Base-by-base conservation (phyloP, 2,113 vertebrate species). In the Mus spicilegus region DNA sequence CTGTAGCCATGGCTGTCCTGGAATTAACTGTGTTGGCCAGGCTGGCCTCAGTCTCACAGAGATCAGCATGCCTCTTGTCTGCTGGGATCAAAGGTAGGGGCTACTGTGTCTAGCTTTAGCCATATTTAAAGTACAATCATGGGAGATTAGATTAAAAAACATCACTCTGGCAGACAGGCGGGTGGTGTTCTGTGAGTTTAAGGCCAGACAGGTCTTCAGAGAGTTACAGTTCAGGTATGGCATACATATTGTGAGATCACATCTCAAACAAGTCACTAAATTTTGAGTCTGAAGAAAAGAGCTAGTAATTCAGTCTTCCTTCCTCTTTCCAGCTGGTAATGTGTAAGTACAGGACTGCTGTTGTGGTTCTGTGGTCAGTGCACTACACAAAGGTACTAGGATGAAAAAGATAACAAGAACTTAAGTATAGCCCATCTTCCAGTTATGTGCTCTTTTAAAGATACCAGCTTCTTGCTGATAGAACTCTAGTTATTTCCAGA, bases 101-200 rank as follows among this genome's bases (percentile, higher is more conserved):
- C 58, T 39, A 63, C 24, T n/a, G 9, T 28, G 36, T 26, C 46
- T 36, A 36, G 36, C 70, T 65, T 90, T 92, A 65, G 33, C 11
- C 26, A 63, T 72, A 39, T 80, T 87, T 89, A 95, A 81, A 87
- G 75, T 30, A 84, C 36, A 96, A 87, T 17, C 33, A 20, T 51
- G 72, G 33, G 65, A 73, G 36, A 1, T 72, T 17, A 65, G 33
- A 54, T 86, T 77, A 30, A 90, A 84, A 49, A 84, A 49, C 28
- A 36, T 76, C 13, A 42, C n/a, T 63, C 24, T 84, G 28, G 20
- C 33, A 58, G 54, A 80, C 14, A 33, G 36, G 20, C 20, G 4
- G 7, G 56, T 36, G 30, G 33, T 80, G 5, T 8, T 36, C 49
- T 76, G 8, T 39, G 54, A 82, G 56, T 39, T 56, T 81, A 36